A percentile compares a stretch with the other conserved stretches of the same genome.
Conservation (phyloP, 2,888 invertebrate species). For the Agrotis exclamationis region DNA sequence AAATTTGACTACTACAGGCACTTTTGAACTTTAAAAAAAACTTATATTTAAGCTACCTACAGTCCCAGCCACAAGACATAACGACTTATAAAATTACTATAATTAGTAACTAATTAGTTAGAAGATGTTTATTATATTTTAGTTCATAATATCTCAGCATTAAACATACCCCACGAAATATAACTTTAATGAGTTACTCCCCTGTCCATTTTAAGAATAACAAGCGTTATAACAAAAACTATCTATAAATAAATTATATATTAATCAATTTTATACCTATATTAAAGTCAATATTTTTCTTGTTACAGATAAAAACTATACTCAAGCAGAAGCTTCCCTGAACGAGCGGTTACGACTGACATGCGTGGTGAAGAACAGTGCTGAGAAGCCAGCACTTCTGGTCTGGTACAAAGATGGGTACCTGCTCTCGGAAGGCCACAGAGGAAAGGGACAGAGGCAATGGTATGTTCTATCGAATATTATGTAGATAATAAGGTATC, state of each 20-base stretch:
- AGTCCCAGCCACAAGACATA: no score
- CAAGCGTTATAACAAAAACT: neutral
- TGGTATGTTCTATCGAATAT: constrained; percentile 70
- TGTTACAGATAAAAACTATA: constrained; percentile 80
- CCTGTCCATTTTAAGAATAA: no score
- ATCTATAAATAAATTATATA: neutral
- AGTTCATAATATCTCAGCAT: no score
- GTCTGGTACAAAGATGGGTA: constrained; percentile 85
- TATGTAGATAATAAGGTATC: neutral
- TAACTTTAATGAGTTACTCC: no score
- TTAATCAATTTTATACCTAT: neutral
- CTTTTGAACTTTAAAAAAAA: no score
- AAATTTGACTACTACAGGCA: no score
- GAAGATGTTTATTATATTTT: no score
- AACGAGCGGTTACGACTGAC: constrained; percentile 85
- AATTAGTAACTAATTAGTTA: no score
- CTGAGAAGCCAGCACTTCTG: constrained; percentile 71
- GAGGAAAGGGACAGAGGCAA: constrained; percentile 75
- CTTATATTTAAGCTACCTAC: no score
- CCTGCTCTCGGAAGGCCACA: constrained; percentile 74
- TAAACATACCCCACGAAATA: no score
- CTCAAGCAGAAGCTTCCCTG: constrained; percentile 76
- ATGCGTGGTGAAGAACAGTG: constrained; percentile 77
- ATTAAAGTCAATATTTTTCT: constrained; percentile 20
- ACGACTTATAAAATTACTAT: no score